These are phyloP conservation scores for Pachypanchax playfairii DNA, from an alignment of 2,113 vertebrate species.

Conservation along the genomic window DNA sequence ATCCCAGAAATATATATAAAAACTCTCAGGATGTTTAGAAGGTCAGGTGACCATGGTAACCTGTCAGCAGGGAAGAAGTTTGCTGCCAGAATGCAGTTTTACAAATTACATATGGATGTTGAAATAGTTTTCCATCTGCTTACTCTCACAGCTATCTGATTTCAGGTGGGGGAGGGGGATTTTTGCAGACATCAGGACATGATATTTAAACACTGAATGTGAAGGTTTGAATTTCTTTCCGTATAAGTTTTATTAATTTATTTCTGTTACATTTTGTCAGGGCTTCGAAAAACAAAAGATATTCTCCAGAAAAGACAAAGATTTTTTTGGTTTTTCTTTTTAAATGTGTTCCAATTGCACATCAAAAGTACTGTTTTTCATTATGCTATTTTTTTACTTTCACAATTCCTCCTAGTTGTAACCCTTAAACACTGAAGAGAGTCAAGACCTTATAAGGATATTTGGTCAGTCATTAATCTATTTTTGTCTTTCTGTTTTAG, in stretches of 20 bases:
- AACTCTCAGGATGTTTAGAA: background rate
- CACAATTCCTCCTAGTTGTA: background rate
- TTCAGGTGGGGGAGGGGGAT: background rate
- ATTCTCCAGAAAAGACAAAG: background rate
- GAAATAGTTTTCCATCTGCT: background rate
- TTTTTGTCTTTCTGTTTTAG: conserved; percentile 28
- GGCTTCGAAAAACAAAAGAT: background rate
- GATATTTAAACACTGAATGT: background rate
- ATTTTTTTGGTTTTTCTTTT: background rate
- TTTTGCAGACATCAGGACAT: no score
- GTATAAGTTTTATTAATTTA: background rate
- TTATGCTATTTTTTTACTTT: background rate
- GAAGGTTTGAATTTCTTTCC: background rate
- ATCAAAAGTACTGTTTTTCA: background rate
- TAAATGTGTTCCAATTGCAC: background rate
- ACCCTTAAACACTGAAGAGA: conserved; percentile 13
- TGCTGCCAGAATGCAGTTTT: background rate
- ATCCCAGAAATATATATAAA: no score
- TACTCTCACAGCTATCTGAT: background rate
- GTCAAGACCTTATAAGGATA: conserved; percentile 39
- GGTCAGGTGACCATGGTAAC: background rate
- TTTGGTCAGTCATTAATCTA: conserved; percentile 28
- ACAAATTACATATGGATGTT: background rate
- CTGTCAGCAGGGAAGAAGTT: background rate
- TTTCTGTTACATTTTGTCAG: background rate